phyloP scores from a whole-genome alignment of 1,140 invertebrate species.

The Heliconius congener region DNA sequence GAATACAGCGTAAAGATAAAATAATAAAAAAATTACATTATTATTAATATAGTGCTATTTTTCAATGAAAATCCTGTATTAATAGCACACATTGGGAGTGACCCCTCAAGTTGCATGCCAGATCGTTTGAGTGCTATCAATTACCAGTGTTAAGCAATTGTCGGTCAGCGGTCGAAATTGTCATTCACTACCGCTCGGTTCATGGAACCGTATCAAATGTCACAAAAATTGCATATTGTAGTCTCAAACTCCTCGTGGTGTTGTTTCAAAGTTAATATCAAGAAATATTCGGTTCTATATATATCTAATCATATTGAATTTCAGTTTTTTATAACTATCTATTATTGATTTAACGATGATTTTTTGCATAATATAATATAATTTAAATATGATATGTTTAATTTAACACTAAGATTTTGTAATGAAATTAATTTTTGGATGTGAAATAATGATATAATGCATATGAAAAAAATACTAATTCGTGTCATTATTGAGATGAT shows the following conservation, averaged over 20 bases:
- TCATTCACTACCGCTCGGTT: slow-evolving; percentile 8
- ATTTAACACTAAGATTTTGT: no score
- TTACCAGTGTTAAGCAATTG: slow-evolving; percentile 31
- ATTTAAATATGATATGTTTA: no score
- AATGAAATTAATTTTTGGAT: no score
- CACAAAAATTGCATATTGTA: background rate
- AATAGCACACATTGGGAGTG: slow-evolving; percentile 12
- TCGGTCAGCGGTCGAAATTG: slow-evolving; percentile 26
- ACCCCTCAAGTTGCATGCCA: slow-evolving; percentile 20
- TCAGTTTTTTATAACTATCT: no score
- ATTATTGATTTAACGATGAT: no score
- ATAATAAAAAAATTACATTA: no score
- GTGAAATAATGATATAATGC: no score
- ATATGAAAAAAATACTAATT: no score
- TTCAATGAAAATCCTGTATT: background rate
- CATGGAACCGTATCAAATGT: slow-evolving; percentile 12
- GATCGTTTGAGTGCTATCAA: slow-evolving; percentile 24
- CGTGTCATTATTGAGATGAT: no score
- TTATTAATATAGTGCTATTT: background rate
- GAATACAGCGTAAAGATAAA: no score
- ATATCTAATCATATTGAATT: no score
- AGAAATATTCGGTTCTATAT: background rate
- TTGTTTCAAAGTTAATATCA: background rate
- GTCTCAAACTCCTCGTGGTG: background rate
- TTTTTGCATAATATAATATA: no score